A percentile compares a stretch with the other conserved stretches of the same genome.
Evolutionary conservation across 2,888 invertebrate species (phyloP).

Genomic region (Troides aeacus): DNA sequence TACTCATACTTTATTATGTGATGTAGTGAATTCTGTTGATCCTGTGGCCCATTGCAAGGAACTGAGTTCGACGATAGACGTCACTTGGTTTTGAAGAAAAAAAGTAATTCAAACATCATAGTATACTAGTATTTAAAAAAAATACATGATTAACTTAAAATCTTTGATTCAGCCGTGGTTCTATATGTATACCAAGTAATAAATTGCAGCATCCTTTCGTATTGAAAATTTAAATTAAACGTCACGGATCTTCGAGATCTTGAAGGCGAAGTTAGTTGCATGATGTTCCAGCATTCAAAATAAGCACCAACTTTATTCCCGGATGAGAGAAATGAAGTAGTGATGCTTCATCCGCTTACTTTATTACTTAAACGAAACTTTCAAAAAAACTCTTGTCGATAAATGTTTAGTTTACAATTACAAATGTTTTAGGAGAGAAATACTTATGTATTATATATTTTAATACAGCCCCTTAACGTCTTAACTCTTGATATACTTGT

Average conservation of each 20-base stretch:
- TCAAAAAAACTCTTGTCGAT: conserved; percentile 6
- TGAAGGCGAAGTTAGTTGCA: conserved; percentile 18
- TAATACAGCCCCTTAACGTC: too few relatives aligned
- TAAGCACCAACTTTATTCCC: conserved; percentile 23
- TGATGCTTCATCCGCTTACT: conserved; percentile 16
- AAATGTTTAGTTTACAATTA: neutral
- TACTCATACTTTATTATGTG: too few relatives aligned
- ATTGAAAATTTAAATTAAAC: conserved; percentile 25
- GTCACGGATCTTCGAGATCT: conserved; percentile 21
- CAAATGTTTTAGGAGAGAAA: too few relatives aligned
- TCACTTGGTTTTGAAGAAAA: too few relatives aligned
- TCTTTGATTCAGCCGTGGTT: neutral
- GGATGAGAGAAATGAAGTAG: conserved; percentile 9
- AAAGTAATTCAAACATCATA: too few relatives aligned
- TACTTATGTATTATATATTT: too few relatives aligned
- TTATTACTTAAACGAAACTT: conserved; percentile 18
- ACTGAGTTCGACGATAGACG: too few relatives aligned
- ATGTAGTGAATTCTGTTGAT: too few relatives aligned
- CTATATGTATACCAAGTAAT: neutral
- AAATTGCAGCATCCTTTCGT: conserved; percentile 7
- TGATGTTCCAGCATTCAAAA: conserved; percentile 18
- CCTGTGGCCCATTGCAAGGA: too few relatives aligned
- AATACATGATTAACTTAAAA: too few relatives aligned
- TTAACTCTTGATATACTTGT: too few relatives aligned
- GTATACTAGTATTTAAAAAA: too few relatives aligned